Evolutionary conservation across 2,113 vertebrate species (phyloP), one percentile per base, ranked within the genome.

Genomic region (Anoura caudifer): DNA sequence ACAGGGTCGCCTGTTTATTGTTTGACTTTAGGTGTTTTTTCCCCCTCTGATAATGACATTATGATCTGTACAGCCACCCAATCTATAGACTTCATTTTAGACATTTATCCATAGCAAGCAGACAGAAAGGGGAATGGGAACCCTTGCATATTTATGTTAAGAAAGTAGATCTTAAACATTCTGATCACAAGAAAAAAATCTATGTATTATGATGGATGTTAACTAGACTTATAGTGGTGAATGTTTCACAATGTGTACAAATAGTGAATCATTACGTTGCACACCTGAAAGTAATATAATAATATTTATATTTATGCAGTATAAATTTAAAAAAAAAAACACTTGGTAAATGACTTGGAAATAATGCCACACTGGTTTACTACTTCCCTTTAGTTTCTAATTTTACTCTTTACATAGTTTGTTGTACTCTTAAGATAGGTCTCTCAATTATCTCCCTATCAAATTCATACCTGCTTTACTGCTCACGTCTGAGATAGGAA

Each of bases 391-490:
- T 28, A 52, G 59, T 96, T 95, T 80, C 45, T 92, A 12, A 67
- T 84, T 69, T 96, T 82, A 83, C 54, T 87, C n/a, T 77, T 63
- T 50, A 24, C 22, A 20, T 75, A 61, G 24, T 65, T n/a, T 82
- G 9, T 77, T 91, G 19, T 93, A 91, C 33, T 82, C 7, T 93
- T 59, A 67, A 72, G 43, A 59, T 86, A 56, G 14, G 38, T 65
- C 33, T 41, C 45, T 70, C 79, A 75, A 56, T 95, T 54, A 52
- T 52, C 81, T 54, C 1, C 5, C 19, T 88, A 79, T 90, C 90
- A 92, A 43, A 47, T 95, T 87, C 19, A 59, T 96, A 20, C 26
- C 16, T 95, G 87, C 79, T 84, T 87, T 93, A 81, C 75, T 95
- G 33, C 47, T 92, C 31, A 85, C n/a, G 85, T n/a, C 17, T 81